Percentiles rank a stretch among this genome's conserved stretches.
Evolutionary conservation across 2,113 vertebrate species (phyloP).

Genomic region (Rhinichthys klamathensis): DNA sequence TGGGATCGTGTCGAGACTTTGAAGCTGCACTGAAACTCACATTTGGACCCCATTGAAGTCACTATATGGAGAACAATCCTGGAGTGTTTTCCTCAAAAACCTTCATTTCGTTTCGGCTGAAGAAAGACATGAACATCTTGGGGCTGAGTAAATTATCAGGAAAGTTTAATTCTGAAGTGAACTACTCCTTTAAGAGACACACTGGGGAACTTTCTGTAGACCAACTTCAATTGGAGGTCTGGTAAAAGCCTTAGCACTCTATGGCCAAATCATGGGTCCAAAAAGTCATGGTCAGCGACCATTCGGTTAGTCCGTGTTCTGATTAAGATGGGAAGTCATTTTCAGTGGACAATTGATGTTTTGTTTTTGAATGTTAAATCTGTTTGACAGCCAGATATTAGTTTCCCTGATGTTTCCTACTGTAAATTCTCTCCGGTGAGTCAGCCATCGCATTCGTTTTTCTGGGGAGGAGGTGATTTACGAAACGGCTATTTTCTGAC

Average conservation of each 20-base stretch:
- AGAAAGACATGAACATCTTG: too few species aligned
- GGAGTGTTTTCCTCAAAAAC: too few species aligned
- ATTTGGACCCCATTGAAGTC: too few species aligned
- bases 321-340: background rate
- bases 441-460: conserved; percentile 49
- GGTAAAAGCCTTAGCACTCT: background rate
- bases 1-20: too few species aligned
- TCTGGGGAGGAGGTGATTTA: conserved; percentile 55
- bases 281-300: background rate
- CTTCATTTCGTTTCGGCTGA: too few species aligned
- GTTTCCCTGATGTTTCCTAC: conserved; percentile 59
- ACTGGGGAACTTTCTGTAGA: background rate
- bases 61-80: too few species aligned
- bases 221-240: background rate
- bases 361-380: conserved; percentile 46
- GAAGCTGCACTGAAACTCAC: too few species aligned
- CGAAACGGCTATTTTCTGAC: conserved; percentile 49
- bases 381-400: conserved; percentile 46
- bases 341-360: background rate
- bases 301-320: background rate
- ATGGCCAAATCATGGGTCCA: background rate
- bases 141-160: too few species aligned
- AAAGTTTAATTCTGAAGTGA: too few species aligned
- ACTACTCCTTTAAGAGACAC: background rate
- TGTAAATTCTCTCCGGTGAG: conserved; percentile 50